A percentile compares a stretch with the other conserved stretches of the same genome.
phyloP scores from a whole-genome alignment of 2,888 invertebrate species.

The Ophion ellenae region DNA sequence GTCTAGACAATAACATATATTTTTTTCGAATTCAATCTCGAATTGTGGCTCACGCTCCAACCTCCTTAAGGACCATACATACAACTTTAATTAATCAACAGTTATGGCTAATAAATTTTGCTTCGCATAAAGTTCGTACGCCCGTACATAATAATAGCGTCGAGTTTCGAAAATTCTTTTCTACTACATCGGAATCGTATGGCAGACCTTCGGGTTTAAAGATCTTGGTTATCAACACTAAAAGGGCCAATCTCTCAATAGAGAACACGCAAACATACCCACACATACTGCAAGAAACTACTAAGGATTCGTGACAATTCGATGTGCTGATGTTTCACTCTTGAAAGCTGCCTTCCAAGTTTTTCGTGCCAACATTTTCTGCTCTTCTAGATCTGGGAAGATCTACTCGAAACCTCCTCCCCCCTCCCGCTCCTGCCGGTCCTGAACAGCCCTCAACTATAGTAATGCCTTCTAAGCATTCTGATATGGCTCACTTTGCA shows the following conservation, averaged over 20 bases:
- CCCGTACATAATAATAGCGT: no score
- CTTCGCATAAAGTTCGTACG: no score
- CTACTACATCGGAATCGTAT: no score
- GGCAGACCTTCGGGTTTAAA: no score
- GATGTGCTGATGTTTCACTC: conserved; percentile 44
- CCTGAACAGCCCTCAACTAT: neutral
- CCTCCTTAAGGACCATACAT: no score
- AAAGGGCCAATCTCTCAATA: conserved; percentile 5
- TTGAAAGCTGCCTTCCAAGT: conserved; percentile 37
- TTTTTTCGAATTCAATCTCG: no score
- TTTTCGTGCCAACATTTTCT: conserved; percentile 46
- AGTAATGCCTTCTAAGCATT: conserved; percentile 41
- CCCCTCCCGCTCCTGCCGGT: neutral
- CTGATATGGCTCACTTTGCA: conserved; percentile 25
- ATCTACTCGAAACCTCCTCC: conserved; percentile 23
- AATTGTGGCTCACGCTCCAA: no score
- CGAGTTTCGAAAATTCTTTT: no score
- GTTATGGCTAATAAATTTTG: no score
- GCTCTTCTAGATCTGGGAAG: conserved; percentile 10
- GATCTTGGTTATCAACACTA: neutral
- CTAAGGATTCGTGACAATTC: conserved; percentile 18
- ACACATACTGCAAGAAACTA: neutral
- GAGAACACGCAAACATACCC: neutral
- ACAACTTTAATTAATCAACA: no score
- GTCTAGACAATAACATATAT: no score